These are phyloP conservation scores for Pontoporia blainvillei DNA, from an alignment of 2,113 vertebrate species.

Conservation along the genomic window DNA sequence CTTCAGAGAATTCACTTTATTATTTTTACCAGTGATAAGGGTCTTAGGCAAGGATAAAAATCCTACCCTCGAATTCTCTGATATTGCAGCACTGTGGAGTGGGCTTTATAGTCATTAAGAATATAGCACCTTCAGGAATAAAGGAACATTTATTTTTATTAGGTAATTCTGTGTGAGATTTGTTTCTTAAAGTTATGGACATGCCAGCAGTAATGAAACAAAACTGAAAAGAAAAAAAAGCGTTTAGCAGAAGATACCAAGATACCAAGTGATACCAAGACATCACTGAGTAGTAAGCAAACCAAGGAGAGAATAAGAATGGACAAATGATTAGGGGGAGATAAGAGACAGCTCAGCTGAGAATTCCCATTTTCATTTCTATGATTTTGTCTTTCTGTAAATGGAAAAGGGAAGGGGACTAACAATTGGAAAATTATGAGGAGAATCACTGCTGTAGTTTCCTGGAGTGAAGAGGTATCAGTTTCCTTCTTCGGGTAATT, in stretches of 20 bases:
- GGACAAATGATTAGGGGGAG: not conserved
- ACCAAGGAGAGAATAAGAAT: not conserved
- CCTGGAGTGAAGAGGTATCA: not conserved
- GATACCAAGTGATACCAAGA: not conserved
- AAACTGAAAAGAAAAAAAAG: not conserved
- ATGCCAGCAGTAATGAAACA: not conserved
- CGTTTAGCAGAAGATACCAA: not conserved
- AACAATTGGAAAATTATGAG: constrained; percentile 35
- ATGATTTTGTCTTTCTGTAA: constrained; percentile 21
- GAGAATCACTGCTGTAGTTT: not conserved
- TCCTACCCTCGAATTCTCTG: not conserved
- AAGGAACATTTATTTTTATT: constrained; percentile 9
- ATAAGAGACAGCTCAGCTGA: not conserved
- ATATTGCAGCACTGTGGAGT: not conserved
- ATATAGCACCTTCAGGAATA: not conserved
- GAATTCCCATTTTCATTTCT: constrained; percentile 19
- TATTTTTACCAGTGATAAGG: not conserved
- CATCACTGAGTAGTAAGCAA: not conserved
- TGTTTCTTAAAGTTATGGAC: not conserved
- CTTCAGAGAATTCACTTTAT: not conserved
- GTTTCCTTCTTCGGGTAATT: constrained; percentile 53
- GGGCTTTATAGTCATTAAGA: not conserved
- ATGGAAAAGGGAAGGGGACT: not conserved
- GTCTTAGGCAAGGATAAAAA: not conserved
- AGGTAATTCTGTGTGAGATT: not conserved